Evolutionary conservation across 1,140 invertebrate species (phyloP), one percentile per base, ranked within the genome.

Genomic region (Atopsyche davidsoni): DNA sequence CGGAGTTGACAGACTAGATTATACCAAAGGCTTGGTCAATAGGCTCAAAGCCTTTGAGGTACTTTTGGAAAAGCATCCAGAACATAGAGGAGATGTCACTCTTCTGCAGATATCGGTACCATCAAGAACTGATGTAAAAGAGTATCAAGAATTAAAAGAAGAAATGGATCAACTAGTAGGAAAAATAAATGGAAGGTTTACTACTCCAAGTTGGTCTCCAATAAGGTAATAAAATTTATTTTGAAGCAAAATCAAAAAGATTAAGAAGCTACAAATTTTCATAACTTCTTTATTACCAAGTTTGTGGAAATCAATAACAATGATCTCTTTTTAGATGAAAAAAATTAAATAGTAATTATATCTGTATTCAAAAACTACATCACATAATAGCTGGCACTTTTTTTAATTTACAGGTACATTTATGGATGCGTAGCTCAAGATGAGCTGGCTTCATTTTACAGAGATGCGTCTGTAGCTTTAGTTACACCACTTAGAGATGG

Each of bases 161-260:
- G 89, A 93, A 63, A 88, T 93, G 68, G 89, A 94, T 66, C 88
- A 92, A 63, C 63, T 92, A 23, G 88, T 93, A 42, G 90, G 89
- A 17, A 76, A 82, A 35, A 92, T 93, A 31, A 93, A 92, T 62
- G 89, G 89, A 17, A 78, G 83, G 13, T 92, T 92, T 60, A 89
- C 87, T 1, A 90, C 86, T 7, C 86, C 89, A 1, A 92, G 89
- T 63, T 92, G 89, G 89, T 89, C 88, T 1, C 90, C 89, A 0
- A 92, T 93, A 57, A 81, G 87, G 72, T 75, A 55, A 47, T 22
- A 34, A 44, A 2, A 34, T 22, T 42, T 22, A 24, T 22, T 19
- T 18, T 42, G 13, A 10, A 9, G 6, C 21, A 4, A 43, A 22
- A 19, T n/a, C n/a, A n/a, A n/a, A n/a, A n/a, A n/a, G n/a, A n/a